Percentiles rank a stretch among this genome's conserved stretches.
Conservation (phyloP, 2,113 vertebrate genomes). For the Ranitomeya variabilis region DNA sequence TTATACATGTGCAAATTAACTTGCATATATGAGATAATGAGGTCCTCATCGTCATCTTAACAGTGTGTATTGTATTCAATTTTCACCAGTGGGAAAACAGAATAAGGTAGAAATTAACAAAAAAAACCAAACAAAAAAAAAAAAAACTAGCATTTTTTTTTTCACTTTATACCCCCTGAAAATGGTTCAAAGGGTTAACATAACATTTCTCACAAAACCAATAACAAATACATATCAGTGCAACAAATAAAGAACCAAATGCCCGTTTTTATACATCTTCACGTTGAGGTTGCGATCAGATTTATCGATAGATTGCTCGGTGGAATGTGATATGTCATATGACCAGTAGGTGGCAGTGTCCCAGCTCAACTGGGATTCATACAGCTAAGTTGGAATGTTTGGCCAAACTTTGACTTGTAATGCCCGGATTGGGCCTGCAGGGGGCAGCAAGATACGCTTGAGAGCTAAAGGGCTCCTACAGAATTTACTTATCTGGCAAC, state of each 20-base stretch:
- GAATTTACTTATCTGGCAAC: no score
- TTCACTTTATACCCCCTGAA: background rate
- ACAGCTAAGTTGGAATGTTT: constrained; percentile 6
- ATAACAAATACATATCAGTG: constrained; percentile 13
- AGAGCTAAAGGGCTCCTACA: no score
- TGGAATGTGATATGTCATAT: background rate
- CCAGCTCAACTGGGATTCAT: background rate
- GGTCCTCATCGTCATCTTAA: constrained; percentile 77
- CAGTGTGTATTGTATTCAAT: constrained; percentile 65
- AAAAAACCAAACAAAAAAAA: background rate
- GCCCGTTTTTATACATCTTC: background rate
- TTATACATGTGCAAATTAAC: constrained; percentile 81
- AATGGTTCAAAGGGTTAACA: background rate
- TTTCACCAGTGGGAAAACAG: constrained; percentile 30
- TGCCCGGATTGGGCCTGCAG: background rate
- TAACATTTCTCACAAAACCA: background rate
- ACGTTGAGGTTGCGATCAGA: background rate
- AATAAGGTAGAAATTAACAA: background rate
- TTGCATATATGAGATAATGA: constrained; percentile 75
- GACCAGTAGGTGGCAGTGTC: constrained; percentile 1
- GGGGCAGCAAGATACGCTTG: background rate
- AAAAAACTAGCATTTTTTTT: background rate
- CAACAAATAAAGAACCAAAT: constrained; percentile 20
- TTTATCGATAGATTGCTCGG: background rate
- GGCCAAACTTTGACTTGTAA: background rate